phyloP scores from a whole-genome alignment of 2,797 vertebrate genomes.

The Macropus fuliginosus region DNA sequence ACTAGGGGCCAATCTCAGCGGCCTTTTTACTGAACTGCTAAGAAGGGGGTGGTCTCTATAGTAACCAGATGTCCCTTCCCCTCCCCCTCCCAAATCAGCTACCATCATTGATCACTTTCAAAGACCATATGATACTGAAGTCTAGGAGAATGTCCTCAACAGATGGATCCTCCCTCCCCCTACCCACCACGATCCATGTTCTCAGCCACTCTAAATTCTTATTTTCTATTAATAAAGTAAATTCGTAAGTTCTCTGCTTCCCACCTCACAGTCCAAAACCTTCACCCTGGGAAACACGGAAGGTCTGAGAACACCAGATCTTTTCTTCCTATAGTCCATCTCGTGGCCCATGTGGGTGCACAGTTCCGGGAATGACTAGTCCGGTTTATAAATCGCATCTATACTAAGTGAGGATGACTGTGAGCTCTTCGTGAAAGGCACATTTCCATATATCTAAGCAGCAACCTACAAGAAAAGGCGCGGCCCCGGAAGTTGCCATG shows the following conservation, averaged over 20 bases:
- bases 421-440: constrained; percentile 9
- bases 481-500: constrained; percentile 84
- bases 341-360: background rate
- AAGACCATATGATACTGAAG: constrained; percentile 13
- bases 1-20: constrained; percentile 5
- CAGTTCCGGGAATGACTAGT: background rate
- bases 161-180: background rate
- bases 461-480: constrained; percentile 77
- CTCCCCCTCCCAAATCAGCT: background rate
- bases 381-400: background rate
- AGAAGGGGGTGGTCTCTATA: constrained; percentile 44
- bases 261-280: background rate
- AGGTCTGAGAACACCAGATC: background rate
- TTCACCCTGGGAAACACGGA: background rate
- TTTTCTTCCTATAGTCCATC: background rate
- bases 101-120: background rate
- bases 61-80: constrained; percentile 40
- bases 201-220: constrained; percentile 51
- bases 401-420: accelerated
- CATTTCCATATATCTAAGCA: constrained; percentile 76
- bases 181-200: background rate
- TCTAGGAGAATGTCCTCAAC: constrained; percentile 16
- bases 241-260: background rate
- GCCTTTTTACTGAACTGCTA: constrained; percentile 4
- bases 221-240: constrained; percentile 11